phyloP scores from a whole-genome alignment of 2,888 invertebrate genomes.

The Microplitis deprimator region DNA sequence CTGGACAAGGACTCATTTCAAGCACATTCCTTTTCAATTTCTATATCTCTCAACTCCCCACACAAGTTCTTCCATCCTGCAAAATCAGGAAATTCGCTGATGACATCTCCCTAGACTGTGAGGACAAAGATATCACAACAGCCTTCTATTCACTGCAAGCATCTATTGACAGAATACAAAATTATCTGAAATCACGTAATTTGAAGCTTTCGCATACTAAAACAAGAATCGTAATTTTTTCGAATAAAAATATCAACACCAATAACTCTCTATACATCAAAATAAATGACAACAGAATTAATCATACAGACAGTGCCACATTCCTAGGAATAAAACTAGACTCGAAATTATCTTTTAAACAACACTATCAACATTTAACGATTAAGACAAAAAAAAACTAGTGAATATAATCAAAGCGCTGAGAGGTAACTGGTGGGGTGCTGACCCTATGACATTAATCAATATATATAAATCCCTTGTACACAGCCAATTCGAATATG shows the following conservation, averaged over 20 bases:
- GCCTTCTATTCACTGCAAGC: background rate
- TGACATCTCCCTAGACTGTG: constrained; percentile 2
- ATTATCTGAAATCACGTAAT: background rate
- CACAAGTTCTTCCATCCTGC: background rate
- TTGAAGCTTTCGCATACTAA: background rate
- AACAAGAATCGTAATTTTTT: background rate
- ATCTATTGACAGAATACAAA: constrained; percentile 4
- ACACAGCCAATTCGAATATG: background rate
- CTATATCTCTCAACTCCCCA: background rate
- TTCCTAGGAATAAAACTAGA: background rate
- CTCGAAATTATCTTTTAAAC: background rate
- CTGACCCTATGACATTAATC: background rate
- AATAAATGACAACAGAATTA: background rate
- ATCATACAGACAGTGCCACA: background rate
- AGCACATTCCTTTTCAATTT: constrained; percentile 21
- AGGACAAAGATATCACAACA: background rate
- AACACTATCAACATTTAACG: background rate
- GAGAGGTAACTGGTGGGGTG: constrained; percentile 12
- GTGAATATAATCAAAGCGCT: background rate
- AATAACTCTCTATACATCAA: background rate
- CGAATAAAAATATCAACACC: background rate
- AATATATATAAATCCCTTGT: background rate
- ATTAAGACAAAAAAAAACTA: background rate
- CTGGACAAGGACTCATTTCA: constrained; percentile 7
- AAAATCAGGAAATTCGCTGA: constrained; percentile 6